These are phyloP conservation scores for Vespertilio murinus DNA, from an alignment of 2,797 vertebrate genomes.

Conservation along the genomic window DNA sequence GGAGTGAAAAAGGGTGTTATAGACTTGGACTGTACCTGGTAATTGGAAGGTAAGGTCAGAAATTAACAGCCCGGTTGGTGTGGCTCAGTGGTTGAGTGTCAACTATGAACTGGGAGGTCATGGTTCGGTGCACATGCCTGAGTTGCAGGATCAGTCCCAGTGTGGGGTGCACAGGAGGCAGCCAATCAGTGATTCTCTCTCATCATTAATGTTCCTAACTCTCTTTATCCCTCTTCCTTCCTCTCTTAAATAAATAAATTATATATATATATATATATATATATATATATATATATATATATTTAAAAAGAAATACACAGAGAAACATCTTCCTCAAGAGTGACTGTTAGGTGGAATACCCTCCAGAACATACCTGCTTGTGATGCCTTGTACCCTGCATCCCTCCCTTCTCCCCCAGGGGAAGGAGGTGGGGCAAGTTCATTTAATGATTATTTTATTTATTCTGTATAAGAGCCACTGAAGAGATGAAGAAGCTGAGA, in stretches of 20 bases:
- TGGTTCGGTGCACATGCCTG: no score
- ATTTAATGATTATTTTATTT: neutral
- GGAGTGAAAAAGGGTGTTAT: neutral
- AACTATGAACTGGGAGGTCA: no score
- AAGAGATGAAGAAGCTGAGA: neutral
- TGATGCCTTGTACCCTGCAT: neutral
- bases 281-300: no score
- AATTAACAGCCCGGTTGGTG: neutral
- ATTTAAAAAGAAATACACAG: no score
- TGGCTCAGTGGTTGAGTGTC: no score
- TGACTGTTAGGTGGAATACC: neutral
- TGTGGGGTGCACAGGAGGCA: no score
- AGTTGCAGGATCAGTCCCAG: no score
- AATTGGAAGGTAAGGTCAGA: neutral
- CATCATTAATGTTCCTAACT: no score
- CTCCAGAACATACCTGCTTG: neutral
- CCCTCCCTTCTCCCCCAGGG: neutral
- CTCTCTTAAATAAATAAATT: no score
- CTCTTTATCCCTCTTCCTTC: no score
- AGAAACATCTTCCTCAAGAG: neutral
- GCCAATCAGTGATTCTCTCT: no score
- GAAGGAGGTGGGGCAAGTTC: neutral
- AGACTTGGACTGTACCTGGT: neutral
- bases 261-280: no score
- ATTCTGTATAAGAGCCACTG: neutral